A percentile compares a stretch with the other conserved stretches of the same genome.
Evolutionary conservation across 2,113 vertebrate species (phyloP).

Genomic region (Sylvia atricapilla): DNA sequence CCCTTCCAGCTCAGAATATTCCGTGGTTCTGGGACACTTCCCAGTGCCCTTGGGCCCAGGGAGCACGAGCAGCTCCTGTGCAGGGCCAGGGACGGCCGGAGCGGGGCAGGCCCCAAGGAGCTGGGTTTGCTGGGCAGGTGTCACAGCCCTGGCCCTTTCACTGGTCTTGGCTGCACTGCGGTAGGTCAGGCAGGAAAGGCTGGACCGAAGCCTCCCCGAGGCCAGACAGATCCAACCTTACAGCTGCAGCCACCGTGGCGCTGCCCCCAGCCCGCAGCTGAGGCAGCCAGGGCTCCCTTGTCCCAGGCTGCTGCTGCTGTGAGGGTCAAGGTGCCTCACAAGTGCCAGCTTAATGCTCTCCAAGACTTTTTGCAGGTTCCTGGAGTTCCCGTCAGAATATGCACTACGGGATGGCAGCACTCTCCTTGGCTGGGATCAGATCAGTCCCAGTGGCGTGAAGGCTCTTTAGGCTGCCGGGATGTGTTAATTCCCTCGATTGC

Average conservation of each 20-base stretch:
- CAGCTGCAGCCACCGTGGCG: rapidly evolving
- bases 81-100: neutral
- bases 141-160: neutral
- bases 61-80: neutral
- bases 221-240: rapidly evolving
- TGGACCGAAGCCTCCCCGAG: rapidly evolving
- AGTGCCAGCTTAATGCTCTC: too few relatives aligned
- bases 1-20: neutral
- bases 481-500: neutral
- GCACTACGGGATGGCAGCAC: neutral
- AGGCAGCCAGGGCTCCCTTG: rapidly evolving
- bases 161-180: neutral
- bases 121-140: too few relatives aligned
- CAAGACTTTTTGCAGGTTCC: neutral
- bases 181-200: too few relatives aligned
- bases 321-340: rapidly evolving
- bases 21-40: neutral
- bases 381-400: rapidly evolving
- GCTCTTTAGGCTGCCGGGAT: neutral
- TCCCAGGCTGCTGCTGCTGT: neutral
- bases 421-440: neutral
- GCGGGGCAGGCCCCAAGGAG: neutral
- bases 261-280: neutral
- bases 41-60: neutral
- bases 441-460: rapidly evolving